These are phyloP conservation scores for Rhea americana DNA, from an alignment of 2,113 vertebrate species.

Conservation along the genomic window DNA sequence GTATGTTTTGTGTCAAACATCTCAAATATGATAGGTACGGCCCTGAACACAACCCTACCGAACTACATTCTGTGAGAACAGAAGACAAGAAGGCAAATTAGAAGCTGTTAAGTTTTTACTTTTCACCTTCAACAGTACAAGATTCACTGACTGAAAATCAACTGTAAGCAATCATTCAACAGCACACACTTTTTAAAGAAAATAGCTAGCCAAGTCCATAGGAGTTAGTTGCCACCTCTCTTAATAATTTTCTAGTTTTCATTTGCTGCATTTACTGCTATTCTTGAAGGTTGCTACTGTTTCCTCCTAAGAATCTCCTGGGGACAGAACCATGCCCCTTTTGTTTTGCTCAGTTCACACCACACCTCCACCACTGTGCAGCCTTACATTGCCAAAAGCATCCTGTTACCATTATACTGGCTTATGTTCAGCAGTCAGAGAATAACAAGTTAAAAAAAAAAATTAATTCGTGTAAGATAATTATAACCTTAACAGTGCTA, in stretches of 20 bases:
- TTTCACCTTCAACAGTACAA: not conserved
- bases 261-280: not conserved
- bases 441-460: not conserved
- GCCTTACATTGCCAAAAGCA: not conserved
- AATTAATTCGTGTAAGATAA: not conserved
- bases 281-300: not conserved
- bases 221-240: not conserved
- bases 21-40: not conserved
- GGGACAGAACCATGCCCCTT: not conserved
- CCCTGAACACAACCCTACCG: not conserved
- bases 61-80: not conserved
- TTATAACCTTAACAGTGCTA: not conserved
- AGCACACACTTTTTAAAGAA: not conserved
- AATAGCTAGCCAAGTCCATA: not conserved
- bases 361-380: not conserved
- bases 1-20: not conserved
- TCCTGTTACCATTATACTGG: not conserved
- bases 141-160: not conserved
- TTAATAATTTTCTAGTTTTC: not conserved
- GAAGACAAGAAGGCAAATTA: not conserved
- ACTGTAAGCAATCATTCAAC: not conserved
- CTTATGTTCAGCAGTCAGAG: not conserved
- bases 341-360: not conserved
- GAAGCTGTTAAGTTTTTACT: not conserved
- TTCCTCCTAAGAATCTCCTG: not conserved